Percentiles rank a stretch among this genome's conserved stretches.
These are phyloP conservation scores for Agapornis canus DNA, from an alignment of 2,797 vertebrate genomes.

Conservation along the genomic window DNA sequence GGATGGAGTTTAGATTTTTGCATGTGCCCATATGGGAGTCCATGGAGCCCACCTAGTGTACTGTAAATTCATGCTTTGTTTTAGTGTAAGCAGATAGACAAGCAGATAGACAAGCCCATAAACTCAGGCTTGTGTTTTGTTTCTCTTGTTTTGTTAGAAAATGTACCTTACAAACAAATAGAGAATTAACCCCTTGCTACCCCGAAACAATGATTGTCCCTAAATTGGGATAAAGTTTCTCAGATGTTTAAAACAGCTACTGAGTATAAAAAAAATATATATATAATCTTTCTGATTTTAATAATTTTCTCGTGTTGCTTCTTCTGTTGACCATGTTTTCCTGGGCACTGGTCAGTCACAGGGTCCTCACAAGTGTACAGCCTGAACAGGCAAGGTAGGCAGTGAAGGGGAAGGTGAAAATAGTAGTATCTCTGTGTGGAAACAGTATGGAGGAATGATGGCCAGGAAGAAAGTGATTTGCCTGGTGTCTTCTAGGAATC, in stretches of 20 bases:
- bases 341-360: not conserved
- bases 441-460: not conserved
- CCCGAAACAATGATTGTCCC: not conserved
- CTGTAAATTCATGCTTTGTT: not conserved
- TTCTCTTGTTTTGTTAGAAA: not conserved
- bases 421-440: not conserved
- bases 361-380: not conserved
- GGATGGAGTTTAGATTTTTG: not conserved
- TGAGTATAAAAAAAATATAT: not conserved
- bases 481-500: not conserved
- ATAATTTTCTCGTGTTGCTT: not conserved
- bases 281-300: not conserved
- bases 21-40: not conserved
- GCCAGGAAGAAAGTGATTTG: not conserved
- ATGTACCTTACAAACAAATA: not conserved
- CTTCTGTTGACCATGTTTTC: not conserved
- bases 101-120: not conserved
- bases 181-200: not conserved
- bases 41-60: not conserved
- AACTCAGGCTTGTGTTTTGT: not conserved
- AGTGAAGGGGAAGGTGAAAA: not conserved
- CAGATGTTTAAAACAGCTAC: not conserved
- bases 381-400: not conserved
- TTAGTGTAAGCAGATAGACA: not conserved
- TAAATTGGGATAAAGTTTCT: not conserved